Evolutionary conservation across 1,140 invertebrate genomes (phyloP).

Genomic region (Lepeophtheirus salmonis): DNA sequence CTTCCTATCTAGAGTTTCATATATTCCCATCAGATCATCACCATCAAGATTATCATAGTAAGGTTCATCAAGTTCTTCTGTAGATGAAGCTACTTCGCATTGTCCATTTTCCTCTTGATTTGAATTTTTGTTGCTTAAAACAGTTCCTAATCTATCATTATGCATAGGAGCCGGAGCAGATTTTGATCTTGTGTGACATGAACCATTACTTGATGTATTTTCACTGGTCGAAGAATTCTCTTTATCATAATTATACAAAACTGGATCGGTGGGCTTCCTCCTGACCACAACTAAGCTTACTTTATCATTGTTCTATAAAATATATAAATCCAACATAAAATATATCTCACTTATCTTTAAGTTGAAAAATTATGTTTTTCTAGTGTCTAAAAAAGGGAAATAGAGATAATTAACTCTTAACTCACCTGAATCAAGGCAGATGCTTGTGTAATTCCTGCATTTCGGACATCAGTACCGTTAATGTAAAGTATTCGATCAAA

Average conservation of each 20-base stretch:
- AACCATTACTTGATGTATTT: not conserved
- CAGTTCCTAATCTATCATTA: conserved; percentile 20
- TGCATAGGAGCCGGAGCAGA: conserved; percentile 23
- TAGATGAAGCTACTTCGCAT: not conserved
- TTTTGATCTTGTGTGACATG: conserved; percentile 24
- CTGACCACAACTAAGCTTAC: conserved; percentile 32
- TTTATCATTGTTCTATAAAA: conserved; percentile 25
- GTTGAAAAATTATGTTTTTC: no score
- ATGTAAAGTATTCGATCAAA: conserved; percentile 40
- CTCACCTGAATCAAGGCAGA: conserved; percentile 31
- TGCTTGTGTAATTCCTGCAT: conserved; percentile 31
- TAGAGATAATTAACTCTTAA: no score
- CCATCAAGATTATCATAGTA: conserved; percentile 1
- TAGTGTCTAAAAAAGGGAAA: no score
- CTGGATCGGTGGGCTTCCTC: not conserved
- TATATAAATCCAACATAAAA: conserved; percentile 1
- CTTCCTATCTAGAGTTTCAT: conserved; percentile 16
- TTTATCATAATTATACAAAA: not conserved
- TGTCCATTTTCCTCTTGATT: no score
- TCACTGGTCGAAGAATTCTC: not conserved
- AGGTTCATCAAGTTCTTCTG: conserved; percentile 2
- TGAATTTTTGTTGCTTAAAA: not conserved
- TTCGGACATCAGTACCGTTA: conserved; percentile 31
- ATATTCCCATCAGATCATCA: conserved; percentile 15
- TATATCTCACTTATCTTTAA: no score